phyloP scores from a whole-genome alignment of 2,888 invertebrate species.

The Eristalinus sepulchralis region DNA sequence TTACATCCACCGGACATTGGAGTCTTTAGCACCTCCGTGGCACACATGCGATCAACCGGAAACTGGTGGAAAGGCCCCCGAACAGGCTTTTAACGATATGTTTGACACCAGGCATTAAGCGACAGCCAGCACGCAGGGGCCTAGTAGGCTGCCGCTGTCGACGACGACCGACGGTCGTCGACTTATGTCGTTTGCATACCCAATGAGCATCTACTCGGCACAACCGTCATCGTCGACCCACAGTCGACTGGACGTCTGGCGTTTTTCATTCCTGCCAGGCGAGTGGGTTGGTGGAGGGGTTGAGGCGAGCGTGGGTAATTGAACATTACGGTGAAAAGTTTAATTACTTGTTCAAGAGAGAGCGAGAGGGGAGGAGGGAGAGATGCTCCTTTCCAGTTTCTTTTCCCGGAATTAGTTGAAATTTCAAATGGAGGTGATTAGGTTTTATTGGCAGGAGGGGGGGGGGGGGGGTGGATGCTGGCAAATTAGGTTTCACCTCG shows the following conservation, averaged over 20 bases:
- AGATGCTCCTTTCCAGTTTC: slow-evolving; percentile 11
- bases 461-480: not conserved
- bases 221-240: not conserved
- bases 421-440: slow-evolving; percentile 36
- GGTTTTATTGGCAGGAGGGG: not conserved
- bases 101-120: slow-evolving; percentile 42
- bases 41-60: slow-evolving; percentile 45
- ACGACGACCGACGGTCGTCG: slow-evolving; percentile 14
- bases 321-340: slow-evolving; percentile 33
- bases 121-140: slow-evolving; percentile 5
- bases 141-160: not conserved
- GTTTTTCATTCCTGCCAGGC: not conserved
- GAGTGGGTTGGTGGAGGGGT: not conserved
- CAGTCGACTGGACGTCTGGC: not conserved
- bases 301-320: slow-evolving; percentile 8
- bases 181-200: slow-evolving; percentile 56
- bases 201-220: slow-evolving; percentile 13
- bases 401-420: slow-evolving; percentile 9
- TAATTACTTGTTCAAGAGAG: slow-evolving; percentile 23
- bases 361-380: no score
- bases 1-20: slow-evolving; percentile 46
- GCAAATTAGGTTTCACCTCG: not conserved
- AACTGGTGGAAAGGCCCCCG: slow-evolving; percentile 32
- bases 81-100: slow-evolving; percentile 42
- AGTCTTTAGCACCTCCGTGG: slow-evolving; percentile 28